Evolutionary conservation across 2,888 invertebrate species (phyloP).

Genomic region (Cremastobaeus sp.): DNA sequence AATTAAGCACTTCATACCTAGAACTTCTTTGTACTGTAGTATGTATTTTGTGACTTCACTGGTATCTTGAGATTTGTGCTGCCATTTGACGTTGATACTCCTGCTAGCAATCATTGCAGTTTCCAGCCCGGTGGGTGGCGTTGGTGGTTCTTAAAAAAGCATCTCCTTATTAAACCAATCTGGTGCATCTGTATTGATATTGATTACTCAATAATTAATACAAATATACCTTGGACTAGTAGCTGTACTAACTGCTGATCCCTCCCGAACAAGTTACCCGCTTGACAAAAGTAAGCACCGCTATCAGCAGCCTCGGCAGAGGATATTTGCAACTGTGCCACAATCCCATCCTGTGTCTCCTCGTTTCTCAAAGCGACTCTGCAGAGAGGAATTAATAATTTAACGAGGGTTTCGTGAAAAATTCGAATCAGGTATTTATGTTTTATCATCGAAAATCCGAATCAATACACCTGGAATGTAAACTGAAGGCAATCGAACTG

Average conservation of each 20-base stretch:
- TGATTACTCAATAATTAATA: too few relatives aligned
- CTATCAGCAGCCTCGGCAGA: constrained; percentile 85
- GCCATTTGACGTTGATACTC: constrained; percentile 88
- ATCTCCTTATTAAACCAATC: too few relatives aligned
- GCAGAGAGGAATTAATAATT: too few relatives aligned
- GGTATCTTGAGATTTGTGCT: constrained; percentile 83
- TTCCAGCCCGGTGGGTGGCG: constrained; percentile 84
- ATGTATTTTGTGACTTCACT: constrained; percentile 85
- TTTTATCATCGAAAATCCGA: too few relatives aligned
- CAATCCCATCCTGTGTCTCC: constrained; percentile 84
- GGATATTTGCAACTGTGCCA: constrained; percentile 85
- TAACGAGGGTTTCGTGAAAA: too few relatives aligned
- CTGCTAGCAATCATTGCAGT: constrained; percentile 85
- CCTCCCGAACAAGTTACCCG: constrained; percentile 86
- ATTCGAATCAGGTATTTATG: too few relatives aligned
- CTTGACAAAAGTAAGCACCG: constrained; percentile 88
- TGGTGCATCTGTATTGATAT: too few relatives aligned
- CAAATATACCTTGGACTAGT: constrained; percentile 83
- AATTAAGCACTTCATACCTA: too few relatives aligned
- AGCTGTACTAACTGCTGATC: constrained; percentile 86
- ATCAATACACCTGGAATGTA: too few relatives aligned
- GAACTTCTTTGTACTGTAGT: constrained; percentile 84
- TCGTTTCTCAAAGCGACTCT: constrained; percentile 83
- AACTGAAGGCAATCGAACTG: too few relatives aligned
- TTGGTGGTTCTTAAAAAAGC: constrained; percentile 83